Conservation (phyloP, 2,113 vertebrate species). For the Phasianus colchicus region DNA sequence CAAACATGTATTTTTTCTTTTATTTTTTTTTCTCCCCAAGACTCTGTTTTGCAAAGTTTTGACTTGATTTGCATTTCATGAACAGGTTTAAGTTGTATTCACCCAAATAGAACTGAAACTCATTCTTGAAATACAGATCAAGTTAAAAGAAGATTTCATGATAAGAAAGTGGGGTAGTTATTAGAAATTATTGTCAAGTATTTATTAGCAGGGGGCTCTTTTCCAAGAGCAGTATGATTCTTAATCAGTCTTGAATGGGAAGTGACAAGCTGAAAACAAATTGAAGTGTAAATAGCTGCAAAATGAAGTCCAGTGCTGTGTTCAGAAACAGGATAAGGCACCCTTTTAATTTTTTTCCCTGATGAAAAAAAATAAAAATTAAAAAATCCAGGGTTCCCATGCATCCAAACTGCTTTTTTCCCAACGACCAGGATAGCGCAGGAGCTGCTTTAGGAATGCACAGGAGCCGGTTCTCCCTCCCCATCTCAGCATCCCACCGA, state of each 20-base stretch:
- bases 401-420: background rate
- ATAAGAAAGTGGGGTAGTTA: background rate
- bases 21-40: background rate
- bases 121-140: background rate
- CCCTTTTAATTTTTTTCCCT: background rate
- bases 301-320: accelerated
- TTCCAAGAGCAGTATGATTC: background rate
- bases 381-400: background rate
- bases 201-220: background rate
- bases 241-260: background rate
- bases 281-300: background rate
- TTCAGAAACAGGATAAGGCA: background rate
- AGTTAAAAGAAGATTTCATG: background rate
- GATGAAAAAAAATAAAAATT: no score
- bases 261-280: background rate
- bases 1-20: background rate
- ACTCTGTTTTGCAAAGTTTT: background rate
- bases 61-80: background rate
- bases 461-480: background rate
- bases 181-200: background rate
- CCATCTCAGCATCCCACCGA: accelerated
- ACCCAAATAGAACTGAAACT: background rate
- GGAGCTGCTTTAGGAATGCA: no score
- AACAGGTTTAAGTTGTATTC: background rate
- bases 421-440: accelerated